Evolutionary conservation across 2,113 vertebrate genomes (phyloP), one percentile per base, ranked within the genome.

Genomic region (Oncorhynchus tshawytscha): DNA sequence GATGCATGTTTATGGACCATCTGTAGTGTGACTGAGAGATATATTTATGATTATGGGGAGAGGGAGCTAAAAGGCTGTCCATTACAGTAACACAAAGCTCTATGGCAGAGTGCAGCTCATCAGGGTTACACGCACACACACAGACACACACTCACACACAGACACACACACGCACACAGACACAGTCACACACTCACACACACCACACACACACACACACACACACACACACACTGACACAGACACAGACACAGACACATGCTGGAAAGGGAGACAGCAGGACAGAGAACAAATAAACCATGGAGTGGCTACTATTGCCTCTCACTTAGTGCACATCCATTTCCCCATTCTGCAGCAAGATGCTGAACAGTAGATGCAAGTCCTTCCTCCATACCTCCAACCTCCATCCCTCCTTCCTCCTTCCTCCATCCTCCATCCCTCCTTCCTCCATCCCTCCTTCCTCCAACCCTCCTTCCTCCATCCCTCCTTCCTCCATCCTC

Each of bases 1-100:
- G 95, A 95, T 94, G 92, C 93, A 95, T 88, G 93, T 84, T 95
- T 93, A 94, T 94, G 93, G 94, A 92, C 92, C 94, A 95, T 93
- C 93, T 95, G 93, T 92, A 93, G 92, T 93, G 90, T 74, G 39
- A 39, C 93, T 93, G 90, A 73, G 90, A 89, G 88, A 89, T 85
- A 91, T 93, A 96, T 96, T 95, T 94, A 95, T 82, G 93, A 91
- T 91, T 80, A 87, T 9, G 78, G 88, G 85, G 85, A 90, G 94
- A 90, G 91, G 93, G 92, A 25, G 64, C 93, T 84, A 86, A 89
- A 89, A 94, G 93, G 93, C 91, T 88, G 94, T 92, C 94, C 93
- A 88, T 94, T 89, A 91, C 91, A 86, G 86, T 93, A 93, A 94
- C 92, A 94, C 93, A 94, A 87, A 5, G 82, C 84, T 89, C 90